A percentile compares a stretch with the other conserved stretches of the same genome.
These are phyloP conservation scores for Chironomus tentans DNA, from an alignment of 2,888 invertebrate species.

Conservation along the genomic window DNA sequence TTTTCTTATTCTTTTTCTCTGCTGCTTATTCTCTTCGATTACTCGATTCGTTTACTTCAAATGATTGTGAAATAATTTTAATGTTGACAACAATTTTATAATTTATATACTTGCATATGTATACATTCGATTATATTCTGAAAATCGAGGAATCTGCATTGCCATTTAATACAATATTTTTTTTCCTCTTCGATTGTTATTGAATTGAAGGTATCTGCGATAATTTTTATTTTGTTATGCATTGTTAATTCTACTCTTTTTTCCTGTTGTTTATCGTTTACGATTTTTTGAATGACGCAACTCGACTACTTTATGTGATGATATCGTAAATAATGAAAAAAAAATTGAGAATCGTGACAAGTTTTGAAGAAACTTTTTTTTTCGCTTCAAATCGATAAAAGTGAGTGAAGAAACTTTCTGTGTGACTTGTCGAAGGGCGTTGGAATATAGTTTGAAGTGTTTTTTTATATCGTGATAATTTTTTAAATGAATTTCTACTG, in stretches of 20 bases:
- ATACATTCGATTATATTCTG: background rate
- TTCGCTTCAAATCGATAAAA: background rate
- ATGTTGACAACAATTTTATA: conserved; percentile 27
- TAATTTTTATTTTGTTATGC: background rate
- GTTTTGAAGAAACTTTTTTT: background rate
- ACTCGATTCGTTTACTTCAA: background rate
- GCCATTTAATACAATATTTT: background rate
- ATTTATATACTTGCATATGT: conserved; percentile 5
- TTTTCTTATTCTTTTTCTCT: background rate
- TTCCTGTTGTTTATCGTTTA: background rate
- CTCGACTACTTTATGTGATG: background rate
- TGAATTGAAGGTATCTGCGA: background rate
- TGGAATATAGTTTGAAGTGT: too few relatives aligned
- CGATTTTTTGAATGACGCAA: conserved; percentile 9
- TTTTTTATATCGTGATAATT: too few relatives aligned
- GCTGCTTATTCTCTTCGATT: too few relatives aligned
- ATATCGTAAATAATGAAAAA: too few relatives aligned
- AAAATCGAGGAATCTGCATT: background rate
- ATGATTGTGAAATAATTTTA: conserved; percentile 25
- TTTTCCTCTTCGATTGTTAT: too few relatives aligned
- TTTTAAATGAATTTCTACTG: too few relatives aligned
- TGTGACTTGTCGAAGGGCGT: too few relatives aligned
- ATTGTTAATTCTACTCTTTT: background rate
- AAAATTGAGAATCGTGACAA: background rate
- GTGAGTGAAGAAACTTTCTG: background rate